A percentile compares a stretch with the other conserved stretches of the same genome.
phyloP scores from a whole-genome alignment of 2,888 invertebrate species.

The Heliothis peltigera region DNA sequence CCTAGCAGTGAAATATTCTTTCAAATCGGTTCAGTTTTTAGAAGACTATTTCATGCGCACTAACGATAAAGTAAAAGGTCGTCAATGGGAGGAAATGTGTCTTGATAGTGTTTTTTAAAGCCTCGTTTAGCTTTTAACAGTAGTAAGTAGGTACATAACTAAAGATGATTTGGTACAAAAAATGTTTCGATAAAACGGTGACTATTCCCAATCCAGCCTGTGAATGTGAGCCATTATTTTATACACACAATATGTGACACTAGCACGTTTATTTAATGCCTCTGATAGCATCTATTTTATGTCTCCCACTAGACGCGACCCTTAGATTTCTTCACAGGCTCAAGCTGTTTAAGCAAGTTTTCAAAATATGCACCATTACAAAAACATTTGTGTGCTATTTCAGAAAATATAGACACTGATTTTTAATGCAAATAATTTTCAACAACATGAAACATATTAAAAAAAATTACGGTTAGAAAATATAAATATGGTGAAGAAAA shows the following conservation, averaged over 20 bases:
- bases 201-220: neutral
- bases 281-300: slow-evolving; percentile 50
- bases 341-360: slow-evolving; percentile 17
- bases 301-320: slow-evolving; percentile 48
- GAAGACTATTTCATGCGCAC: too few species aligned
- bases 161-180: neutral
- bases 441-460: too few species aligned
- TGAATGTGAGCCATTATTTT: slow-evolving; percentile 27
- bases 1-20: too few species aligned
- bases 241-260: slow-evolving; percentile 38
- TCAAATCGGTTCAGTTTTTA: too few species aligned
- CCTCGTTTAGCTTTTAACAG: too few species aligned
- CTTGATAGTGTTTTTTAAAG: too few species aligned
- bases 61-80: too few species aligned
- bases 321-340: slow-evolving; percentile 27
- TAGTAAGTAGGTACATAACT: too few species aligned
- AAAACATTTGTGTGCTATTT: neutral
- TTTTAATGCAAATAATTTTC: neutral
- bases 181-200: neutral
- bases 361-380: slow-evolving; percentile 10
- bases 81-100: too few species aligned
- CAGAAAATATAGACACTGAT: neutral
- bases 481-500: too few species aligned
- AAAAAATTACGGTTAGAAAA: too few species aligned
- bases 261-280: slow-evolving; percentile 41